These are phyloP conservation scores for Notolepis coatsorum DNA, from an alignment of 2,797 vertebrate species.

Conservation along the genomic window DNA sequence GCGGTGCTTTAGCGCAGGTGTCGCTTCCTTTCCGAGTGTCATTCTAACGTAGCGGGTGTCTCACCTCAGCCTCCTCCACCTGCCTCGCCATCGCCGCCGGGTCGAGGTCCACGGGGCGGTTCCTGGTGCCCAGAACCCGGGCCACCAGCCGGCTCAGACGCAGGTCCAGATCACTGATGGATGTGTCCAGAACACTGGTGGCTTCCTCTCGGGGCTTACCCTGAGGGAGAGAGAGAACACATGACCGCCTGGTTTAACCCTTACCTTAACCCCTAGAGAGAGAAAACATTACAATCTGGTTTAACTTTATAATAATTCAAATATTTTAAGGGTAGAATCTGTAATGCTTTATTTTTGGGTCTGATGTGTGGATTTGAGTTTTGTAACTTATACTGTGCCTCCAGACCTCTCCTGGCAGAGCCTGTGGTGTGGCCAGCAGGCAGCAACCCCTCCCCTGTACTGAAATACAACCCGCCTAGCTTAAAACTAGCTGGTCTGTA, in stretches of 20 bases:
- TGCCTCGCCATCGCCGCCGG: conserved; percentile 83
- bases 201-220: conserved; percentile 49
- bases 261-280: not conserved
- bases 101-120: conserved; percentile 81
- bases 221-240: conserved; percentile 43
- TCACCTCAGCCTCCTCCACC: conserved; percentile 89
- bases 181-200: conserved; percentile 50
- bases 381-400: no score
- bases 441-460: no score
- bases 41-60: conserved; percentile 28
- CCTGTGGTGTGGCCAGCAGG: no score
- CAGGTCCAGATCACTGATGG: conserved; percentile 70
- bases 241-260: no score
- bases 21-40: not conserved
- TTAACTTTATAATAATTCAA: no score
- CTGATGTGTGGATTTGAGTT: no score
- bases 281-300: not conserved
- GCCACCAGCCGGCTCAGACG: conserved; percentile 78
- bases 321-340: no score
- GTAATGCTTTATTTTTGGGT: no score
- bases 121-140: conserved; percentile 82
- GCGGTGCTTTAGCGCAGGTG: no score
- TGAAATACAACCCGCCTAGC: no score
- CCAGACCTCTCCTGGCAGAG: no score
- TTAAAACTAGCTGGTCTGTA: no score